Evolutionary conservation across 2,113 vertebrate species (phyloP).

Genomic region (Coreoperca whiteheadi): DNA sequence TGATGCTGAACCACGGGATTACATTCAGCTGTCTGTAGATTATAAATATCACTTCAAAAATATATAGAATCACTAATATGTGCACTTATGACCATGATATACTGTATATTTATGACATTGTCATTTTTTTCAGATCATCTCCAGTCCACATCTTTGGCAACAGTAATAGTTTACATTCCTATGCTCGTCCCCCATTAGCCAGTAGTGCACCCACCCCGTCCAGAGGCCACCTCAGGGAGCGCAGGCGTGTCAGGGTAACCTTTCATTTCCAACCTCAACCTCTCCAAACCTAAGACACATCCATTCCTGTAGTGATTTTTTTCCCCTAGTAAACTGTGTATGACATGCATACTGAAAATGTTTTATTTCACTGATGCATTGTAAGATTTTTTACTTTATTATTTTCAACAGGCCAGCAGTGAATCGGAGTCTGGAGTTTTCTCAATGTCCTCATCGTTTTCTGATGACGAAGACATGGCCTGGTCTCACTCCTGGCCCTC

Average conservation of each 20-base stretch:
- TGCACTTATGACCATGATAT: neutral
- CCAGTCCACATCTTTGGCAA: conserved; percentile 97
- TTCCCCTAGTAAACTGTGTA: neutral
- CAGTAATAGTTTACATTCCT: conserved; percentile 99
- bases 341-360: neutral
- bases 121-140: conserved; percentile 88
- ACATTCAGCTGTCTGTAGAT: neutral
- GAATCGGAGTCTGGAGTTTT: conserved; percentile 98
- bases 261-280: neutral
- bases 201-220: conserved; percentile 86
- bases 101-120: neutral
- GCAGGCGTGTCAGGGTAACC: conserved; percentile 84
- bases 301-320: neutral
- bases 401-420: conserved; percentile 88
- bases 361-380: conserved; percentile 1
- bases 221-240: conserved; percentile 90
- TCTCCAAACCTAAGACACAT: neutral
- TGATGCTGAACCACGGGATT: neutral
- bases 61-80: neutral
- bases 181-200: conserved; percentile 94
- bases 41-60: neutral
- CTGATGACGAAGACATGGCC: conserved; percentile 97
- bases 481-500: conserved; percentile 99
- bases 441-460: conserved; percentile 98
- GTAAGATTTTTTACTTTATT: conserved; percentile 2